phyloP scores from a whole-genome alignment of 2,797 vertebrate species.

The Zonotrichia albicollis region DNA sequence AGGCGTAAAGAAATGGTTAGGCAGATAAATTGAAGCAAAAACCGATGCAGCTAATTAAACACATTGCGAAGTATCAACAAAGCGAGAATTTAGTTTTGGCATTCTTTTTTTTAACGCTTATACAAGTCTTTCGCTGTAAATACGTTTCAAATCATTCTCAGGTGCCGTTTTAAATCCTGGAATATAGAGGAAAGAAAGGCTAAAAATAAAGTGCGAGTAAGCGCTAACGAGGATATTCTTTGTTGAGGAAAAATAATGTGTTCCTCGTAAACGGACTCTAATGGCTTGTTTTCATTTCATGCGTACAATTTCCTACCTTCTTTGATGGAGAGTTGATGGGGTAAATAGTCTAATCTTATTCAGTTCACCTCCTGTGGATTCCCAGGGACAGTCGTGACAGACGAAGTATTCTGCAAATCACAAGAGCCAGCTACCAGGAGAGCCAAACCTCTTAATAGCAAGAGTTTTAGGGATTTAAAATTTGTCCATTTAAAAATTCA shows the following conservation, averaged over 20 bases:
- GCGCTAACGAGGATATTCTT: constrained; percentile 76
- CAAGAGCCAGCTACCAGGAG: constrained; percentile 58
- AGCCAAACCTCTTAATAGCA: constrained; percentile 1
- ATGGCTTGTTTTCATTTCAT: constrained; percentile 75
- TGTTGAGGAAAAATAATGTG: constrained; percentile 68
- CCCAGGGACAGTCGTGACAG: constrained; percentile 73
- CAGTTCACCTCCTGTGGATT: constrained; percentile 76
- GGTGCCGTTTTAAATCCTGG: not conserved
- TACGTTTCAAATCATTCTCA: not conserved
- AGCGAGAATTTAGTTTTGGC: not conserved
- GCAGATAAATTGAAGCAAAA: not conserved
- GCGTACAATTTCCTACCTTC: constrained; percentile 79
- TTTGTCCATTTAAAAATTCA: not conserved
- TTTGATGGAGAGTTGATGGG: constrained; percentile 69
- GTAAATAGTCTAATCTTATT: constrained; percentile 83
- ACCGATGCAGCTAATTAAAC: not conserved
- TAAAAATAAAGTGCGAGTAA: constrained; percentile 23
- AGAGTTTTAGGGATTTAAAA: constrained; percentile 36
- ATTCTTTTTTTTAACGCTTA: not conserved
- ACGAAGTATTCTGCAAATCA: constrained; percentile 77
- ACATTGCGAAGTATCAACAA: not conserved
- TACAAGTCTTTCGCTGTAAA: not conserved
- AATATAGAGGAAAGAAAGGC: not conserved
- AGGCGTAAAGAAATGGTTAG: not conserved
- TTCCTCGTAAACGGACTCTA: constrained; percentile 62